Evolutionary conservation across 2,888 invertebrate species (phyloP), one percentile per base, ranked within the genome.

Genomic region (Kuschelorhynchus macadamiae): DNA sequence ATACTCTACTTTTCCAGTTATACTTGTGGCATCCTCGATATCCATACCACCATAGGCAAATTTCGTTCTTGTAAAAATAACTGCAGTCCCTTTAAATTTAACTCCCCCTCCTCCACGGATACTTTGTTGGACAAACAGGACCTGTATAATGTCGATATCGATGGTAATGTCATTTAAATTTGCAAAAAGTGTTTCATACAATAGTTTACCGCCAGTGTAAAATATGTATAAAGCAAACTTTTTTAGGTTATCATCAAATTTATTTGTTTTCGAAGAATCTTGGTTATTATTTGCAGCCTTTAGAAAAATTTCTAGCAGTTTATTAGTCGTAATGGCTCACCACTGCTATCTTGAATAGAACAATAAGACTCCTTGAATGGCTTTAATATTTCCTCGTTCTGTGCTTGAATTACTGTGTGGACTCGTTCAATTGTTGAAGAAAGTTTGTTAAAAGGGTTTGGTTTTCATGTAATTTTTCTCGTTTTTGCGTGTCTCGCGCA

Each of bases 1-100:
- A 30, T 50, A 50, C 11, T 50, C 50, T 11, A 50, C 25, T 50
- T 18, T 50, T 9, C 50, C 50, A 1, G 50, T 50, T 1, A 50
- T 30, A 7, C 30, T 30, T 11, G 50, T 50, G 4, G 32, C 59
- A 47, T 59, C 59, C 32, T 59, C 11, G 44, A 30, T 7, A 59
- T n/a, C 59, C 59, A 59, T 18, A 59, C 49, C 20, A 49, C 25
- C 18, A n/a, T 18, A 21, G 30, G 49, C 9, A 49, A 21, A 49
- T 49, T 25, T 12, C 49, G 16, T 49, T 49, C 49, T 12, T 49
- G 21, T n/a, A 49, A 21, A 49, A 21, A 49, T 7, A 12, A 12
- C n/a, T 17, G 18, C 2, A 25, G 25, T 21, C 52, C 52, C 16
- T 52, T 32, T 5, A 52, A 33, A 33, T 52, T 52, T 7, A 52